Conservation (phyloP, 1,140 invertebrate genomes). For the Zaprionus lachaisei region DNA sequence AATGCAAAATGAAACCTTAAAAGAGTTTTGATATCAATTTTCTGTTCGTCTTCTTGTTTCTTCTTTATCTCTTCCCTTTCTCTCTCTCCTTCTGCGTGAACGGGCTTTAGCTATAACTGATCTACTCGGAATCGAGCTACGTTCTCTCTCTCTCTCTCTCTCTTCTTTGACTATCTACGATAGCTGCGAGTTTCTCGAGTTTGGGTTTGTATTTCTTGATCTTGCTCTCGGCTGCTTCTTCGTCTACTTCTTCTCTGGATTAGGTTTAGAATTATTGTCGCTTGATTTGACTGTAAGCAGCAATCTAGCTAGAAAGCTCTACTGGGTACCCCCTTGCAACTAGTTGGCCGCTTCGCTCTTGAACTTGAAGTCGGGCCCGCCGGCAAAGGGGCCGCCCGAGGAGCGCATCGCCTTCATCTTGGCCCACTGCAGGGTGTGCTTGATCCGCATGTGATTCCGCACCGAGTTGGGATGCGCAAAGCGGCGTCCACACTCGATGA, state of each 20-base stretch:
- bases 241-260: conserved; percentile 10
- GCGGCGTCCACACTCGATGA: conserved; percentile 89
- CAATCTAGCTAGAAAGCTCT: conserved; percentile 65
- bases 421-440: conserved; percentile 91
- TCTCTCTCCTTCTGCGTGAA: not conserved
- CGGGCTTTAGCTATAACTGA: not conserved
- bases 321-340: conserved; percentile 20
- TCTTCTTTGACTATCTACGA: conserved; percentile 70
- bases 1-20: conserved; percentile 13
- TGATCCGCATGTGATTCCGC: conserved; percentile 92
- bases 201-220: conserved; percentile 1
- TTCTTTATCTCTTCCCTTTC: not conserved
- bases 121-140: conserved; percentile 2
- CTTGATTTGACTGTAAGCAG: conserved; percentile 69
- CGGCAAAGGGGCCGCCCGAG: conserved; percentile 86
- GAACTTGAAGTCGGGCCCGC: conserved; percentile 83
- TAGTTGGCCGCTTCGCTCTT: conserved; percentile 76
- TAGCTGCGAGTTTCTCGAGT: conserved; percentile 77
- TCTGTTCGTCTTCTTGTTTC: not conserved
- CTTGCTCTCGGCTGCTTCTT: not conserved
- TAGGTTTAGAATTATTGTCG: conserved; percentile 74
- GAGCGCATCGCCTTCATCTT: conserved; percentile 92
- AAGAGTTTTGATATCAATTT: not conserved
- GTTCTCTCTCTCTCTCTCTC: conserved; percentile 23
- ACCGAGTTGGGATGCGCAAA: conserved; percentile 93